These are phyloP conservation scores for Agonopterix alstromeriana DNA, from an alignment of 2,888 invertebrate genomes.

Conservation along the genomic window DNA sequence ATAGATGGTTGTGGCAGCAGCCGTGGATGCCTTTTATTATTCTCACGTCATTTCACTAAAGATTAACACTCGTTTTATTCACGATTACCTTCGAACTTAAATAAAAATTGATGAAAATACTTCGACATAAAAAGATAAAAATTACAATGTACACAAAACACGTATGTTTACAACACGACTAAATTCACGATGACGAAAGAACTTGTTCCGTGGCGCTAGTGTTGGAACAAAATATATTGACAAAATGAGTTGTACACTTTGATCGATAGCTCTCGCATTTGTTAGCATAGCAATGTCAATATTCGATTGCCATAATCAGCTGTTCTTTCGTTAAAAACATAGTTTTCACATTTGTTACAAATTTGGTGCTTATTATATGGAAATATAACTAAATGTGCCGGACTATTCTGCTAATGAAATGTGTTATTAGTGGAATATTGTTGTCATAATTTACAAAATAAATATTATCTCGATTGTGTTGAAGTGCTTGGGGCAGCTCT, in stretches of 20 bases:
- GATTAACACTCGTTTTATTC: constrained; percentile 16
- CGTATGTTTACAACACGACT: constrained; percentile 16
- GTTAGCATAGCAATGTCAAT: constrained; percentile 8
- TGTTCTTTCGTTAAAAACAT: no score
- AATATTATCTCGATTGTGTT: no score
- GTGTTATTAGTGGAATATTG: no score
- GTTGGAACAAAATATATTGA: background rate
- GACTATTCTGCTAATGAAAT: no score
- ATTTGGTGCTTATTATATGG: no score
- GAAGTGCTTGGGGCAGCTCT: background rate
- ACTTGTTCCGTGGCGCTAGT: constrained; percentile 6
- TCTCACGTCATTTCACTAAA: constrained; percentile 29
- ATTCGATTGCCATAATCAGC: constrained; percentile 6
- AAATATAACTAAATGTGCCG: no score
- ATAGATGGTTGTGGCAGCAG: constrained; percentile 4
- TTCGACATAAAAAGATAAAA: constrained; percentile 8
- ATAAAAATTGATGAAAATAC: constrained; percentile 11
- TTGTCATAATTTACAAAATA: no score
- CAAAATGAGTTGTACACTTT: background rate
- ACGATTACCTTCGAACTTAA: constrained; percentile 34
- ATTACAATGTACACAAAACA: constrained; percentile 8
- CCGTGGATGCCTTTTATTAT: constrained; percentile 13
- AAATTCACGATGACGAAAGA: constrained; percentile 11
- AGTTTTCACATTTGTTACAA: no score
- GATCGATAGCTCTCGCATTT: background rate